Evolutionary conservation across 2,888 invertebrate species (phyloP), one percentile per base, ranked within the genome.

Genomic region (Drosophila austrosaltans): DNA sequence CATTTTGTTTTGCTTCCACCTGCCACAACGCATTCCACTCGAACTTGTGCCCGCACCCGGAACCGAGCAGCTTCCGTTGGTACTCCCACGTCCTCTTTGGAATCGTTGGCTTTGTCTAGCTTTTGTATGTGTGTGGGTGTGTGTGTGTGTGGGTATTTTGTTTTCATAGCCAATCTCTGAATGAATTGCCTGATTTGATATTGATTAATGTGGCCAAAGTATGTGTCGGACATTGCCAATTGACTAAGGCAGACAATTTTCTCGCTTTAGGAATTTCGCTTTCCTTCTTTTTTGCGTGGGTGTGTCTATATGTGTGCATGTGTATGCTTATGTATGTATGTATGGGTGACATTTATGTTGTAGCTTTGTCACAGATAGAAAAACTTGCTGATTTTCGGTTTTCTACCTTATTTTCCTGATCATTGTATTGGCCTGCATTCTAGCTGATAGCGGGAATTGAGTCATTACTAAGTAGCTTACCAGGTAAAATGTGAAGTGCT

Each of bases 121-220:
- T 28, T 2, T 42, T 56, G 48, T 30, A 20, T 58, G n/a, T 8
- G 42, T 48, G 56, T 40, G 66, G 53, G 54, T 58, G 65, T 60
- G 59, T 20, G 69, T 20, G 32, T 30, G 63, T 25, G 48, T 25
- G 25, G 48, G 48, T 25, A 63, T 30, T 54, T 20, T 61, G 42
- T 42, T 12, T 16, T 56, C 70, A 63, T 53, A 42, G 77, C 77
- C 75, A 75, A 75, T 75, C 72, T 66, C 66, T 73, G 78, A 75
- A 75, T 81, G 82, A 81, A 84, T 75, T 63, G 82, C 73, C 82
- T 89, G 83, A 83, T 83, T 83, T 89, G 36, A 83, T 83, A 84
- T 82, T 83, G 83, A 83, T 83, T 84, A 87, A 89, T 83, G 85
- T 66, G 74, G 30, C 73, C 77, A 75, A 84, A 74, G 67, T 83